Conservation (phyloP, 2,113 vertebrate genomes). For the Prietella phreatophila region DNA sequence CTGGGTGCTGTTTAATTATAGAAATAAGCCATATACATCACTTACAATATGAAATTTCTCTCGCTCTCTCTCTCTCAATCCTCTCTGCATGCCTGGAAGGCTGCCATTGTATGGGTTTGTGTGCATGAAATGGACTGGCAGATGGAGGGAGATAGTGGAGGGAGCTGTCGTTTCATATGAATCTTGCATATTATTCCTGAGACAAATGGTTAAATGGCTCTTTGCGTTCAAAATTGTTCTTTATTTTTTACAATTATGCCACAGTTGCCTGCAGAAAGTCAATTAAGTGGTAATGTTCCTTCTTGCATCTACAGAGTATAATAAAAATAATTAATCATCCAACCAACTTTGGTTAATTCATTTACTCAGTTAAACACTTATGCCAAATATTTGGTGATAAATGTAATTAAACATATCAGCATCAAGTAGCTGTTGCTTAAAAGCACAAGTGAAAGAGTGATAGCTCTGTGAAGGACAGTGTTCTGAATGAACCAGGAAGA, state of each 20-base stretch:
- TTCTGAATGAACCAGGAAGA: not conserved
- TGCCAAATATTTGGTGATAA: not conserved
- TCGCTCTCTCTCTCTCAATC: not conserved
- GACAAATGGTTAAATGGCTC: not conserved
- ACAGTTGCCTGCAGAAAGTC: not conserved
- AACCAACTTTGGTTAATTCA: not conserved
- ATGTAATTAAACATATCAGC: not conserved
- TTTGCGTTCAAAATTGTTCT: not conserved
- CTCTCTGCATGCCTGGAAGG: not conserved
- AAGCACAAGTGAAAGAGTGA: not conserved
- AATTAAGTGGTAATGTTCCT: not conserved
- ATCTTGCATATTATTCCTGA: not conserved
- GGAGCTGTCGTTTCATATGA: not conserved
- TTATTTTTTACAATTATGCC: not conserved
- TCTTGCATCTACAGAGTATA: not conserved
- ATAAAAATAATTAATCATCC: not conserved
- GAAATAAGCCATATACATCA: not conserved
- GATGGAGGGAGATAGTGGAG: not conserved
- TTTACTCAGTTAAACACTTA: not conserved
- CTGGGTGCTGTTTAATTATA: not conserved
- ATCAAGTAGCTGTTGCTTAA: not conserved
- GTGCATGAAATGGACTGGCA: slow-evolving; percentile 3
- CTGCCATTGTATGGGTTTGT: not conserved
- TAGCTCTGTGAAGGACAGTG: not conserved
- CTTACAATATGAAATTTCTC: not conserved